Percentiles rank a stretch among this genome's conserved stretches.
These are phyloP conservation scores for Trichoplusia ni DNA, from an alignment of 1,140 invertebrate genomes.

Conservation along the genomic window DNA sequence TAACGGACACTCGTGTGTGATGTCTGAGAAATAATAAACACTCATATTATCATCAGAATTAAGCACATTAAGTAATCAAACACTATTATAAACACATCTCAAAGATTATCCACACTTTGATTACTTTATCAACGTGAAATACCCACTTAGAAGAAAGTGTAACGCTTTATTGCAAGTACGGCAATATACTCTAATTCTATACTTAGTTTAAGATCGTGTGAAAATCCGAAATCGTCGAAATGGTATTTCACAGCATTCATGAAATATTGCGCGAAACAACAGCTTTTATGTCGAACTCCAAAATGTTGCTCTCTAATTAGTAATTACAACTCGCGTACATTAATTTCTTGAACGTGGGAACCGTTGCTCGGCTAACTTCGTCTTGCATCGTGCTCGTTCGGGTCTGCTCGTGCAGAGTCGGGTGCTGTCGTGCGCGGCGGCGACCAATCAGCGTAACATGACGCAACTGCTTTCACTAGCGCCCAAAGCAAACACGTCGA, in stretches of 20 bases:
- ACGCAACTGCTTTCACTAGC: slow-evolving; percentile 64
- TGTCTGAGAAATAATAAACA: background rate
- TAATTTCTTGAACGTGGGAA: slow-evolving; percentile 9
- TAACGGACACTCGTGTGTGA: background rate
- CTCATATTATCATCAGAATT: background rate
- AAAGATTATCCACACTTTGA: background rate
- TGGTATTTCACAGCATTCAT: slow-evolving; percentile 1
- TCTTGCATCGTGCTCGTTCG: background rate
- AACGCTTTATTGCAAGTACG: background rate
- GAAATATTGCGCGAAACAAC: background rate
- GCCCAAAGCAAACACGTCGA: slow-evolving; percentile 51
- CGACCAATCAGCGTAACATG: slow-evolving; percentile 47
- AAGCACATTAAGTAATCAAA: background rate
- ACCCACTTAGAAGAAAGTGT: background rate
- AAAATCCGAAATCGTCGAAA: background rate
- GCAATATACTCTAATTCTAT: background rate
- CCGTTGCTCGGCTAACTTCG: slow-evolving; percentile 19
- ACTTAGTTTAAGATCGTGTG: slow-evolving; percentile 8
- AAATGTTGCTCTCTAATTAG: slow-evolving; percentile 20
- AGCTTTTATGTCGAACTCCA: slow-evolving; percentile 13
- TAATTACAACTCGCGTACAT: slow-evolving; percentile 20
- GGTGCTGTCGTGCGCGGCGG: slow-evolving; percentile 15
- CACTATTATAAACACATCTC: background rate
- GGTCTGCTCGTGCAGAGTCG: background rate
- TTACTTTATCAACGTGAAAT: background rate